Conservation (phyloP, 2,113 vertebrate species). For the Nestor notabilis region DNA sequence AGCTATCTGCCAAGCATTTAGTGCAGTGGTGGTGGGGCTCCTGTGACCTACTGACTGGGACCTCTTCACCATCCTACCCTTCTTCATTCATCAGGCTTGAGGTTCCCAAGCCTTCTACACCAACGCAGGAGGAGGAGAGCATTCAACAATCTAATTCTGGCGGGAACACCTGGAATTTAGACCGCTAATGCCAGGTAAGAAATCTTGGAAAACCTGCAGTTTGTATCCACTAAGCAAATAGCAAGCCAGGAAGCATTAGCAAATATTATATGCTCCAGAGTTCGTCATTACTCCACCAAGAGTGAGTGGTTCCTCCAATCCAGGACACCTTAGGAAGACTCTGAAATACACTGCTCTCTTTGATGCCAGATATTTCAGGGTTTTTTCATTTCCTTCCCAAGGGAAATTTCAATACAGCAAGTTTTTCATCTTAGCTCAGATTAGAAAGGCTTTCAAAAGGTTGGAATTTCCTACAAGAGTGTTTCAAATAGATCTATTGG, state of each 20-base stretch:
- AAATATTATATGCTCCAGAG: not conserved
- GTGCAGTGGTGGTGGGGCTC: fast-evolving
- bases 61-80: not conserved
- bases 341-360: not conserved
- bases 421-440: not conserved
- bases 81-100: not conserved
- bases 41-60: not conserved
- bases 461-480: not conserved
- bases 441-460: not conserved
- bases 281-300: fast-evolving
- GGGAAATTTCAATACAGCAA: not conserved
- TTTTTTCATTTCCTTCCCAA: not conserved
- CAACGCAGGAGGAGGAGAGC: not conserved
- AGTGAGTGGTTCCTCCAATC: not conserved
- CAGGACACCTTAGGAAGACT: not conserved
- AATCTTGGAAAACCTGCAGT: not conserved
- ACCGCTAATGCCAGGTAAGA: not conserved
- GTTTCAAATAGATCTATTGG: not conserved
- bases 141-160: fast-evolving
- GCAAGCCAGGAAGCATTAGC: not conserved
- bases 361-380: not conserved
- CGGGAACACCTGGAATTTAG: not conserved
- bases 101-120: not conserved
- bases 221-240: not conserved
- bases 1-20: not conserved